Conservation (phyloP, 2,113 vertebrate species). For the Gallinago undulata region DNA sequence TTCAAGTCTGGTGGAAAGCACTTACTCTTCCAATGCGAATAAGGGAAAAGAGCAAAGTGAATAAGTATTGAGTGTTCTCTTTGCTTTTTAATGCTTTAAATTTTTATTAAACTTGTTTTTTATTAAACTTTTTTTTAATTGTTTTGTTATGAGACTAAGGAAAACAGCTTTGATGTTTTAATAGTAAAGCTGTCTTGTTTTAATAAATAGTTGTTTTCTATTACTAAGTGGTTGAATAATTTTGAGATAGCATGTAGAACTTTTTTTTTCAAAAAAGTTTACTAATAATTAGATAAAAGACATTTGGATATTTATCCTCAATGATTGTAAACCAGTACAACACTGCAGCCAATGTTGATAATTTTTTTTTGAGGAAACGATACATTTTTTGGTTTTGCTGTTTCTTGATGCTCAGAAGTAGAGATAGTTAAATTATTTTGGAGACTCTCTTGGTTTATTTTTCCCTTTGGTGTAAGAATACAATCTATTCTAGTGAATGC, state of each 20-base stretch:
- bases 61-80: not conserved
- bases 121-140: not conserved
- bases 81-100: not conserved
- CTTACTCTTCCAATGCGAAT: not conserved
- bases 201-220: not conserved
- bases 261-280: not conserved
- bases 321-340: not conserved
- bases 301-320: not conserved
- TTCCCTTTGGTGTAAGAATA: not conserved
- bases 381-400: not conserved
- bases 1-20: not conserved
- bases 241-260: rapidly evolving
- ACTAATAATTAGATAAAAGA: not conserved
- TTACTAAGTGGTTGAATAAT: not conserved
- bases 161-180: not conserved
- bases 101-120: not conserved
- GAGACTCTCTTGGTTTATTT: not conserved
- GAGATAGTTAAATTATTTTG: not conserved
- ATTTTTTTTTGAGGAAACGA: not conserved
- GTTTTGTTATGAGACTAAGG: not conserved
- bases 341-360: not conserved
- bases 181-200: not conserved
- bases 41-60: not conserved
- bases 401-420: not conserved
- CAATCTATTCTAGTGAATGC: not conserved